Percentiles rank a stretch among this genome's conserved stretches.
Evolutionary conservation across 2,113 vertebrate species (phyloP).

Genomic region (Ifrita kowaldi): DNA sequence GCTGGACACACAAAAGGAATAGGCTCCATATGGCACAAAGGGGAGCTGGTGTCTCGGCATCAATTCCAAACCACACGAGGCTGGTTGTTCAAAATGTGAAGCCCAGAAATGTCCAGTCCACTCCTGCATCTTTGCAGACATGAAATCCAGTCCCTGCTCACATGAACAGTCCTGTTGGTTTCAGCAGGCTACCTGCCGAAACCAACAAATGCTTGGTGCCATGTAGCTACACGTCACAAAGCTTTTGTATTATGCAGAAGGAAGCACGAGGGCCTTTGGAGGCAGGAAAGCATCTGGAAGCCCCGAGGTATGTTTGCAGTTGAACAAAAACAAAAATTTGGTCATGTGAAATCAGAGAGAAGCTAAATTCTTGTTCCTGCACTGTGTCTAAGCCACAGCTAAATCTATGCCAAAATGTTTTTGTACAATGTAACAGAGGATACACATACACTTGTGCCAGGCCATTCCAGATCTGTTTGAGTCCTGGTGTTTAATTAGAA

Average conservation of each 20-base stretch:
- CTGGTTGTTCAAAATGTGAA: background rate
- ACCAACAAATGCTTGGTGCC: background rate
- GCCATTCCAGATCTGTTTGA: background rate
- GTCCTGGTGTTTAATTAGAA: background rate
- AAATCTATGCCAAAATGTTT: background rate
- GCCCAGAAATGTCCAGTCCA: background rate
- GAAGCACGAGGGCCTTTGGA: background rate
- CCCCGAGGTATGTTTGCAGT: background rate
- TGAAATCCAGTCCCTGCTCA: background rate
- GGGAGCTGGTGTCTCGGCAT: accelerated
- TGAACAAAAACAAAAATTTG: background rate
- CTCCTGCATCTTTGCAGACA: background rate
- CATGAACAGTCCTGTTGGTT: background rate
- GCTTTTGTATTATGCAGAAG: background rate
- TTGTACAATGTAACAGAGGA: background rate
- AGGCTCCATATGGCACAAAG: background rate
- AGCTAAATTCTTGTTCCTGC: background rate
- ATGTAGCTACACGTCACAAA: accelerated
- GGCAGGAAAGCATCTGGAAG: constrained; percentile 27
- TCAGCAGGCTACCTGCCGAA: background rate
- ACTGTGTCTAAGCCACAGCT: background rate
- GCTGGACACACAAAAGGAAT: background rate
- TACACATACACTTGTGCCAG: background rate
- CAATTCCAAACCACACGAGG: background rate
- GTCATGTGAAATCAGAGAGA: background rate